Percentiles rank a stretch among this genome's conserved stretches.
phyloP scores from a whole-genome alignment of 2,113 vertebrate genomes.

The Loxodonta africana region DNA sequence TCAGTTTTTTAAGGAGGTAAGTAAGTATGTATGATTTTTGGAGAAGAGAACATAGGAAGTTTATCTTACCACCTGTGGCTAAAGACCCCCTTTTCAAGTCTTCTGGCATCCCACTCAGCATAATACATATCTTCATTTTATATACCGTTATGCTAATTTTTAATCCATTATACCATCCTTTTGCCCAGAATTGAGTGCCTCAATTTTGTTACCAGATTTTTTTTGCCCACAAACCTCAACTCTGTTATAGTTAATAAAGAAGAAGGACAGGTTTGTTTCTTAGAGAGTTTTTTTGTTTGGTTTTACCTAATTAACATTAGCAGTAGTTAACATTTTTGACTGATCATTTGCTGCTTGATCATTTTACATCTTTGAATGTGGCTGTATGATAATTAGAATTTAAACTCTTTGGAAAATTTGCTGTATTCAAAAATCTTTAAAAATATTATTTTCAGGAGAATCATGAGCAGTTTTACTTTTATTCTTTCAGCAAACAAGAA shows the following conservation, averaged over 20 bases:
- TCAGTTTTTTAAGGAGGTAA: neutral
- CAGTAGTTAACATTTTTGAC: slow-evolving; percentile 43
- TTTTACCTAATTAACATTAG: neutral
- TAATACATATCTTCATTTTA: slow-evolving; percentile 45
- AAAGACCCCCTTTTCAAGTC: slow-evolving; percentile 34
- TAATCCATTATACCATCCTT: neutral
- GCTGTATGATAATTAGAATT: slow-evolving; percentile 38
- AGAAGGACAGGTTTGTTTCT: neutral
- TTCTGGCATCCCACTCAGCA: neutral
- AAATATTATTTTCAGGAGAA: slow-evolving; percentile 41
- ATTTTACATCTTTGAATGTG: slow-evolving; percentile 55
- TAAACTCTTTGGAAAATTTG: slow-evolving; percentile 58
- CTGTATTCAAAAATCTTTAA: neutral
- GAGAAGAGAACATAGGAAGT: neutral
- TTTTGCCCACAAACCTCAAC: slow-evolving; percentile 9
- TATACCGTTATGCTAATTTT: slow-evolving; percentile 14
- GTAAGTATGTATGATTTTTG: slow-evolving; percentile 32
- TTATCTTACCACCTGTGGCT: neutral
- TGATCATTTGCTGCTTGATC: neutral
- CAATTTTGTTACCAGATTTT: slow-evolving; percentile 24
- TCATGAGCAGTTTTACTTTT: slow-evolving; percentile 34
- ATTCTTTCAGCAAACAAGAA: slow-evolving; percentile 51
- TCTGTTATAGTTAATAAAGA: neutral
- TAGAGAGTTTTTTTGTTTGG: neutral
- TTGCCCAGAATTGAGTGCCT: slow-evolving; percentile 7